Evolutionary conservation across 2,797 vertebrate genomes (phyloP).

Genomic region (Channa striata): DNA sequence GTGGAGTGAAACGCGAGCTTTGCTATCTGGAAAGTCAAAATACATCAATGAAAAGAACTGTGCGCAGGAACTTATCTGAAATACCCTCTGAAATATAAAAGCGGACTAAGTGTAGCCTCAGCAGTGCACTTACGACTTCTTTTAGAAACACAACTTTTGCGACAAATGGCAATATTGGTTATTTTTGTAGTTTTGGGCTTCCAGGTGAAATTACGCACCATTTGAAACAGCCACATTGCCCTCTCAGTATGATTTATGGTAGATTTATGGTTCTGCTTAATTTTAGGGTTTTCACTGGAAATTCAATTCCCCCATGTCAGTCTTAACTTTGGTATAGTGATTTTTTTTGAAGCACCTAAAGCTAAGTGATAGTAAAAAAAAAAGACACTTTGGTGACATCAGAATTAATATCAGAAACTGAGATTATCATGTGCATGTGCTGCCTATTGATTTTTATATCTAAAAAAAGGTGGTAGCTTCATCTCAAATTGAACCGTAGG

Average conservation of each 20-base stretch:
- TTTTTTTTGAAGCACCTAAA: no score
- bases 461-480: no score
- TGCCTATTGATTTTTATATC: no score
- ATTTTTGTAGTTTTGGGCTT: background rate
- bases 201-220: background rate
- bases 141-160: background rate
- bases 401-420: no score
- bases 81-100: constrained; percentile 4
- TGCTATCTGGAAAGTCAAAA: constrained; percentile 18
- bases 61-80: constrained; percentile 10
- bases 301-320: background rate
- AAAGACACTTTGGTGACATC: no score
- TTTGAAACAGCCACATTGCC: background rate
- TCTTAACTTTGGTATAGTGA: no score
- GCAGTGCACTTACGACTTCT: background rate
- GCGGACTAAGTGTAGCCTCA: background rate
- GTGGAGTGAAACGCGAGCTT: constrained; percentile 14
- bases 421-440: no score
- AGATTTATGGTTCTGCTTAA: no score
- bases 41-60: constrained; percentile 31
- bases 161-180: background rate
- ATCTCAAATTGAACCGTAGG: no score
- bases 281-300: background rate
- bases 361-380: no score
- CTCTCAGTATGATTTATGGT: background rate